phyloP scores from a whole-genome alignment of 2,888 invertebrate genomes.

The Drosophila ochracea region DNA sequence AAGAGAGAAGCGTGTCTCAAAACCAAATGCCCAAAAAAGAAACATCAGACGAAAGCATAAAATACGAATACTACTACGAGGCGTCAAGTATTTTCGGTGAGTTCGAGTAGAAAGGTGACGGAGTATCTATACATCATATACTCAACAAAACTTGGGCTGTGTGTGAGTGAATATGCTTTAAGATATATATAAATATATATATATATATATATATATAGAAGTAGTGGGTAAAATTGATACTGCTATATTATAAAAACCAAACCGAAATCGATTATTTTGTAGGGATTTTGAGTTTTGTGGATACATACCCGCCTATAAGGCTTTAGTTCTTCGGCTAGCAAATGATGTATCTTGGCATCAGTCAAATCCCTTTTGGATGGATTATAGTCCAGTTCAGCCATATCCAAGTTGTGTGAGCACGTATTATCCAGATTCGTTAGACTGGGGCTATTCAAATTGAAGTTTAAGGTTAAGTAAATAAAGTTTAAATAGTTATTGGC shows the following conservation, averaged over 20 bases:
- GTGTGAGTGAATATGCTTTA: conserved; percentile 46
- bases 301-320: conserved; percentile 92
- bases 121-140: conserved; percentile 34
- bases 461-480: conserved; percentile 4
- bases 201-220: conserved; percentile 13
- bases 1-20: conserved; percentile 51
- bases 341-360: conserved; percentile 97
- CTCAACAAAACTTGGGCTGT: conserved; percentile 59
- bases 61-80: conserved; percentile 46
- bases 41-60: conserved; percentile 50
- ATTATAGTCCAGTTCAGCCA: conserved; percentile 96
- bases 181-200: conserved; percentile 24
- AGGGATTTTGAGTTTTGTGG: too few species aligned
- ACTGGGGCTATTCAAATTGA: conserved; percentile 88
- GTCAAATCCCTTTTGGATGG: conserved; percentile 96
- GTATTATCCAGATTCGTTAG: conserved; percentile 92
- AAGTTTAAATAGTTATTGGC: conserved; percentile 2
- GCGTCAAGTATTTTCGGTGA: conserved; percentile 44
- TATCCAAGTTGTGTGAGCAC: conserved; percentile 95
- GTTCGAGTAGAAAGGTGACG: conserved; percentile 41
- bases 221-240: conserved; percentile 44
- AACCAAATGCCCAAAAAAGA: conserved; percentile 55
- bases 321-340: conserved; percentile 95
- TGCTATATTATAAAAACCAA: conserved; percentile 58
- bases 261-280: conserved; percentile 55